A percentile compares a stretch with the other conserved stretches of the same genome.
These are phyloP conservation scores for Tetraneura akinire DNA, from an alignment of 1,140 invertebrate species.

Conservation along the genomic window DNA sequence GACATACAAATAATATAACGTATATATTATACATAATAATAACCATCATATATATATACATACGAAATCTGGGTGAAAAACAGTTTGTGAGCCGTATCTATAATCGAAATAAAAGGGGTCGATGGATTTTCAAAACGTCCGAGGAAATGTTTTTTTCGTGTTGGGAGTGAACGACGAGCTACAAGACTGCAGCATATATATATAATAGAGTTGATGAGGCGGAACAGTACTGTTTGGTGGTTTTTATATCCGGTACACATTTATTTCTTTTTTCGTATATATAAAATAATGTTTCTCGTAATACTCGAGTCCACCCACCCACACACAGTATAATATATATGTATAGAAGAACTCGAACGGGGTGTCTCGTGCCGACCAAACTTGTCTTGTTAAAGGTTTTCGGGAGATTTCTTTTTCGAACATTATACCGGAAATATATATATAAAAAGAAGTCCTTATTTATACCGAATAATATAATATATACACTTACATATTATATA, in stretches of 20 bases:
- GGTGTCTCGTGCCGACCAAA: constrained; percentile 4
- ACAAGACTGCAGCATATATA: too few relatives aligned
- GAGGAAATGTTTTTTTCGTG: constrained; percentile 45
- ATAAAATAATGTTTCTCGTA: constrained; percentile 40
- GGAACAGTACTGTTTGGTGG: constrained; percentile 37
- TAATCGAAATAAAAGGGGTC: constrained; percentile 24
- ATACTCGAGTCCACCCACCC: not conserved
- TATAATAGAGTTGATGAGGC: constrained; percentile 35
- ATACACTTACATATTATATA: too few relatives aligned
- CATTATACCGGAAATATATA: constrained; percentile 35
- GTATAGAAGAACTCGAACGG: constrained; percentile 24
- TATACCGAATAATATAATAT: too few relatives aligned
- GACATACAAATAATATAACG: too few relatives aligned
- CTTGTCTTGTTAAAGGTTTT: constrained; percentile 33
- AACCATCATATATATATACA: too few relatives aligned
- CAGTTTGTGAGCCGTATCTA: not conserved
- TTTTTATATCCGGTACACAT: constrained; percentile 41
- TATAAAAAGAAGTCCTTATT: not conserved
- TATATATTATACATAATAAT: too few relatives aligned
- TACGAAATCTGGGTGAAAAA: too few relatives aligned
- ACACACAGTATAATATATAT: constrained; percentile 5
- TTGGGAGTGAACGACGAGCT: constrained; percentile 3
- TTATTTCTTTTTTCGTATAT: constrained; percentile 41
- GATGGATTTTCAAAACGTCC: constrained; percentile 28
- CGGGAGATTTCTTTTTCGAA: constrained; percentile 42